phyloP scores from a whole-genome alignment of 1,140 invertebrate genomes.

The Euwallacea fornicatus region DNA sequence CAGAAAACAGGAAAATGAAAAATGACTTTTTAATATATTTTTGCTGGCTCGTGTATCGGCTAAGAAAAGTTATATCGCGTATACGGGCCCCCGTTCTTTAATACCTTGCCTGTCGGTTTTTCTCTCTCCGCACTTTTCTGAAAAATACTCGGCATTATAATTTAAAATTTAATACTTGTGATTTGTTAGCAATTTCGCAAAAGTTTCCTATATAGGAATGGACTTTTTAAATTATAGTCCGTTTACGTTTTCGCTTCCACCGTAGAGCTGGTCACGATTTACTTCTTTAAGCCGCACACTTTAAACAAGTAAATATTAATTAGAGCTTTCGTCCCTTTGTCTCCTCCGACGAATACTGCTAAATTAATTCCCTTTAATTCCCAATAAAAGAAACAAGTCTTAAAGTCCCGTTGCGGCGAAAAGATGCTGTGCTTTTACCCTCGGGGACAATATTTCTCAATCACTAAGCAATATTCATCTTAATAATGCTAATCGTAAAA shows the following conservation, averaged over 20 bases:
- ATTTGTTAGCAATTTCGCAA: slow-evolving; percentile 38
- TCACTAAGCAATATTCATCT: slow-evolving; percentile 38
- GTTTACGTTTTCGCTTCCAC: no score
- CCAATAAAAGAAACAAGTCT: no score
- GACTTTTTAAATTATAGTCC: no score
- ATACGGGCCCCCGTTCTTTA: slow-evolving; percentile 23
- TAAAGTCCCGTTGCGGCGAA: slow-evolving; percentile 14
- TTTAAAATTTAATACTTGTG: slow-evolving; percentile 40
- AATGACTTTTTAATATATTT: slow-evolving; percentile 38
- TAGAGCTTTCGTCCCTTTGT: no score
- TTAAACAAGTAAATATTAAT: no score
- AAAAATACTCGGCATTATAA: slow-evolving; percentile 38
- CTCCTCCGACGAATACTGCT: no score
- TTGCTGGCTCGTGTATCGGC: slow-evolving; percentile 29
- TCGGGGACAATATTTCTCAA: slow-evolving; percentile 39
- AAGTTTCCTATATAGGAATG: slow-evolving; percentile 6
- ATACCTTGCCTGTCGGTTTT: slow-evolving; percentile 31
- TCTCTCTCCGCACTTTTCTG: slow-evolving; percentile 20
- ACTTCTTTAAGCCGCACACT: no score
- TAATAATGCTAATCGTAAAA: slow-evolving; percentile 42
- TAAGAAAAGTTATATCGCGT: slow-evolving; percentile 35
- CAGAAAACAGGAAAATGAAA: slow-evolving; percentile 34
- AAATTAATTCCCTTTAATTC: no score
- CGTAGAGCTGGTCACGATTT: no score
- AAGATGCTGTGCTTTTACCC: slow-evolving; percentile 5